Percentiles rank a stretch among this genome's conserved stretches.
Evolutionary conservation across 2,888 invertebrate genomes (phyloP).

Genomic region (Tryphoninae sp.): DNA sequence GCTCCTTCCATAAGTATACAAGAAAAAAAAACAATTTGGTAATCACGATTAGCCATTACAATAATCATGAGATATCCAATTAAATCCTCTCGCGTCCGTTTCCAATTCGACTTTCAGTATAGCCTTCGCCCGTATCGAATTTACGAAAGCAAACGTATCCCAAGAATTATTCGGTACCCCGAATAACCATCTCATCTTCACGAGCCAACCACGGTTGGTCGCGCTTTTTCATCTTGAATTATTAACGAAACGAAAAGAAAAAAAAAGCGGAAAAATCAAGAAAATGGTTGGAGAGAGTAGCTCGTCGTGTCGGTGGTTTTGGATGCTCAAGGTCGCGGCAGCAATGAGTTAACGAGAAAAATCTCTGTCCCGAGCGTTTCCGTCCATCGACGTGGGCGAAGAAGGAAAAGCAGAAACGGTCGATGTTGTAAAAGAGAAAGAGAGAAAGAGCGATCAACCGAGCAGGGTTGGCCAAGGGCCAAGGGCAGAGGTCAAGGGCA

Average conservation of each 20-base stretch:
- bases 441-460: background rate
- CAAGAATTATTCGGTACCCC: slow-evolving; percentile 24
- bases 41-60: background rate
- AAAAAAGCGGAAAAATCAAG: background rate
- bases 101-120: slow-evolving; percentile 1
- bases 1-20: background rate
- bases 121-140: slow-evolving; percentile 24
- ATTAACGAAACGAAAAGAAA: slow-evolving; percentile 36
- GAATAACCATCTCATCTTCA: slow-evolving; percentile 21
- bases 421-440: background rate
- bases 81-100: background rate
- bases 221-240: slow-evolving; percentile 40
- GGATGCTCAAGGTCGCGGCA: background rate
- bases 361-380: slow-evolving; percentile 41
- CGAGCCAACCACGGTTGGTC: too few relatives aligned
- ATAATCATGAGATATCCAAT: slow-evolving; percentile 20
- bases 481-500: slow-evolving; percentile 39
- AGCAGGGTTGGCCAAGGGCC: background rate
- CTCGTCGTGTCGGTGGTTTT: background rate
- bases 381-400: slow-evolving; percentile 1
- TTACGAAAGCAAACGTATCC: slow-evolving; percentile 40
- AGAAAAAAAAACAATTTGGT: background rate
- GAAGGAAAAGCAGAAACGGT: background rate
- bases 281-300: slow-evolving; percentile 13
- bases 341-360: slow-evolving; percentile 58